These are phyloP conservation scores for Cryptus armator DNA, from an alignment of 2,888 invertebrate genomes.

Conservation along the genomic window DNA sequence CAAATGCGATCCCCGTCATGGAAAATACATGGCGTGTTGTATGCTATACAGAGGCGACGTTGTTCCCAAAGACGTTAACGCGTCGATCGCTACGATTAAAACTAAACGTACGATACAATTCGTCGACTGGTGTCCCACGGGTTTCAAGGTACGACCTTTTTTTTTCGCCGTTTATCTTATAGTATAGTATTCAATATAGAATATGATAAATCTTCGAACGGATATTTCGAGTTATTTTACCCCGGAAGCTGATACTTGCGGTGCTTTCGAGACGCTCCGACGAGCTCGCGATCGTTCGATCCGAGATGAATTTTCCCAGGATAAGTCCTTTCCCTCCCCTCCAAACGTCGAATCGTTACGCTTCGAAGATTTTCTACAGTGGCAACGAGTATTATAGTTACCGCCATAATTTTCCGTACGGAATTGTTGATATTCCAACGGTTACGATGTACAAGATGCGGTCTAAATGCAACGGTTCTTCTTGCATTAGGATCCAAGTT, in stretches of 20 bases:
- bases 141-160: conserved; percentile 89
- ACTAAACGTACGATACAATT: conserved; percentile 88
- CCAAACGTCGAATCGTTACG: conserved; percentile 46
- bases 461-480: conserved; percentile 45
- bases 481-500: neutral
- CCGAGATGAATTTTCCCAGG: conserved; percentile 57
- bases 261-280: conserved; percentile 65
- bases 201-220: conserved; percentile 18
- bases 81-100: conserved; percentile 91
- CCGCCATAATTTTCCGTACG: conserved; percentile 48
- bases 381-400: conserved; percentile 28
- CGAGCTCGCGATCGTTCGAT: conserved; percentile 52
- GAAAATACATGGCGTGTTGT: conserved; percentile 95
- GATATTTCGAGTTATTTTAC: conserved; percentile 44
- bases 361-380: conserved; percentile 45
- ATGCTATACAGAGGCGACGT: conserved; percentile 95
- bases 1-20: conserved; percentile 92
- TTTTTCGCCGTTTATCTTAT: neutral
- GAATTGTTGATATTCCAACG: conserved; percentile 42
- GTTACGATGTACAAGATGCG: conserved; percentile 15
- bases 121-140: conserved; percentile 89
- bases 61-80: conserved; percentile 95
- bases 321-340: conserved; percentile 28
- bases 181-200: neutral
- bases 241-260: conserved; percentile 60